Conservation (phyloP, 2,888 invertebrate species). For the Drosophila nr. fundita region DNA sequence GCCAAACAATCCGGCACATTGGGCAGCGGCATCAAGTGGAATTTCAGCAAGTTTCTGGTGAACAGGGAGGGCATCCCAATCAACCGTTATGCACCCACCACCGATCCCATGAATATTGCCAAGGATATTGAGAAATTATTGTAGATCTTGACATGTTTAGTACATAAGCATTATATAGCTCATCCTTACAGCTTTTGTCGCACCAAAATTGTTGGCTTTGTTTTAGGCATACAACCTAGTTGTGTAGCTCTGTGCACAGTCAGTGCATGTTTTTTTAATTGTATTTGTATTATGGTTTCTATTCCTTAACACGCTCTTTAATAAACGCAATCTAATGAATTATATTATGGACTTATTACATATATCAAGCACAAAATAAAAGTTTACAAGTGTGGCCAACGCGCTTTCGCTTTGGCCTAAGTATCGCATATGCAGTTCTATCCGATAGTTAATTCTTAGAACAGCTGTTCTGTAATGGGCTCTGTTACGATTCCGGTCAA, state of each 20-base stretch:
- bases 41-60: conserved; percentile 85
- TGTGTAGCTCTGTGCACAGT: conserved; percentile 33
- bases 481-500: not conserved
- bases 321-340: conserved; percentile 44
- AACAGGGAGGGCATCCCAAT: conserved; percentile 84
- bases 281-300: conserved; percentile 29
- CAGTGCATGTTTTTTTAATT: conserved; percentile 34
- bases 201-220: conserved; percentile 28
- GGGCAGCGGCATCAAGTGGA: conserved; percentile 84
- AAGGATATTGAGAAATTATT: conserved; percentile 84
- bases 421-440: not conserved
- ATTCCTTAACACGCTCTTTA: conserved; percentile 18
- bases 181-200: conserved; percentile 19
- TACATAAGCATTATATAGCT: conserved; percentile 14
- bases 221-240: conserved; percentile 32
- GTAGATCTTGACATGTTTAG: conserved; percentile 50
- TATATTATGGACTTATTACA: conserved; percentile 8
- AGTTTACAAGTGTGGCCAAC: conserved; percentile 43
- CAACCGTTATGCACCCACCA: conserved; percentile 85
- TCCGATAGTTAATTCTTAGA: not conserved
- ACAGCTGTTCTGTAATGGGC: conserved; percentile 8
- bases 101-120: conserved; percentile 84
- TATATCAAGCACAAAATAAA: conserved; percentile 68
- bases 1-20: conserved; percentile 83
- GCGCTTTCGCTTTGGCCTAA: not conserved